Evolutionary conservation across 2,888 invertebrate species (phyloP), one percentile per base, ranked within the genome.

Genomic region (Uropetala carovei): DNA sequence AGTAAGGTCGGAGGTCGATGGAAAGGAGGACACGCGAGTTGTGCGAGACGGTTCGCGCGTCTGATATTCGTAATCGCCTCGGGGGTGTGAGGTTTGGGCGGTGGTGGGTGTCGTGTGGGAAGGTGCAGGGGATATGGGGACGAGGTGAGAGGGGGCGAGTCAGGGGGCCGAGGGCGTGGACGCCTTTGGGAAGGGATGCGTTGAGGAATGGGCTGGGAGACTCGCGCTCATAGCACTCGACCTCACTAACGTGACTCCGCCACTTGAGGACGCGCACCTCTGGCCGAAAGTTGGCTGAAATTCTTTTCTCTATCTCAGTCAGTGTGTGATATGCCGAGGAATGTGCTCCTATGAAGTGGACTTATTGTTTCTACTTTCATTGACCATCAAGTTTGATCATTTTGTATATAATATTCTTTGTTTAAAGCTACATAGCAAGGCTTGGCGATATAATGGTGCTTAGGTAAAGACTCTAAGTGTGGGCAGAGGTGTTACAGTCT

Each of bases 1-100:
- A 89, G 64, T 89, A 89, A 64, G 89, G 89, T 89, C 64, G 64
- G 89, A 64, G 89, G 68, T 75, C 75, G 27, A 10, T 60, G 56
- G n/a, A 58, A 43, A 64, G 64, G 64, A 43, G 27, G 60, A 43
- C 64, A 64, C 64, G 60, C 60, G 89, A 89, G 64, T 83, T 89
- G n/a, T 89, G 43, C 64, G 27, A 60, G 60, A 64, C 43, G 64
- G 64, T 89, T 60, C 89, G 30, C 22, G 16, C 18, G 83, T 43
- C 11, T 64, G 13, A 22, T 13, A 60, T 60, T 60, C 60, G 60
- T 60, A 18, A 60, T 13, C 75, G 75, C 11, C 22, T 11, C 22
- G n/a, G 22, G 75, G 13, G 75, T 75, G 75, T 8, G 9, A 75
- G 2, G 27, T 13, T 60, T 18, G 18, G 60, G 7, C 60, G 60